Conservation (phyloP, 2,113 vertebrate species). For the Pseudorectes ferrugineus region DNA sequence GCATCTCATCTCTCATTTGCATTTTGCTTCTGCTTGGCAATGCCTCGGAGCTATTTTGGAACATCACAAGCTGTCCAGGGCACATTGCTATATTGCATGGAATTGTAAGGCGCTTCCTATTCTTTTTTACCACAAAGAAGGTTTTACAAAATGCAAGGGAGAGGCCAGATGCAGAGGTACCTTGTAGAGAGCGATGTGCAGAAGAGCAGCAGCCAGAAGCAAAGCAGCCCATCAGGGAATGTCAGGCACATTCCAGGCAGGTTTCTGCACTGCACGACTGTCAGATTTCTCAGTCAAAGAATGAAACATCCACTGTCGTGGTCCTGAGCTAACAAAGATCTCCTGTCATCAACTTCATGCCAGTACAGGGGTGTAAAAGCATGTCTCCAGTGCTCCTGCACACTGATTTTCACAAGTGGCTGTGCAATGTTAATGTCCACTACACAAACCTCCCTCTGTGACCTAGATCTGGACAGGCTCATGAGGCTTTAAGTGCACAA, state of each 20-base stretch:
- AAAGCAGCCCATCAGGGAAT: background rate
- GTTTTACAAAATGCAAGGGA: background rate
- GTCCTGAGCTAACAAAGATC: background rate
- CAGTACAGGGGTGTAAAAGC: background rate
- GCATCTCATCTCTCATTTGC: background rate
- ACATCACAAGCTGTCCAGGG: constrained; percentile 1
- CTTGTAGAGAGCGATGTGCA: background rate
- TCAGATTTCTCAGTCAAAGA: background rate
- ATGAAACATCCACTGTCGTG: accelerated
- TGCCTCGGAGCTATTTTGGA: background rate
- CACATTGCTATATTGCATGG: background rate
- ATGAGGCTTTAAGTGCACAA: background rate
- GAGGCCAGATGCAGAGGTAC: background rate
- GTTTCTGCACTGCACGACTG: background rate
- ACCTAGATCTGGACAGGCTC: background rate
- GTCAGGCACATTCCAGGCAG: background rate
- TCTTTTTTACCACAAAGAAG: background rate
- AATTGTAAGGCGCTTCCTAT: background rate
- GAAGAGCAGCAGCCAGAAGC: background rate
- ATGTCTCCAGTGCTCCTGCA: background rate
- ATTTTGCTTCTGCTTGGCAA: background rate
- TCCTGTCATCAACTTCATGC: background rate
- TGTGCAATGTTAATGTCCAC: background rate
- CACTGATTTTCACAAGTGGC: background rate
- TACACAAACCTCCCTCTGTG: background rate